A percentile compares a stretch with the other conserved stretches of the same genome.
phyloP scores from a whole-genome alignment of 2,888 invertebrate species.

The Drosophila lutescens region DNA sequence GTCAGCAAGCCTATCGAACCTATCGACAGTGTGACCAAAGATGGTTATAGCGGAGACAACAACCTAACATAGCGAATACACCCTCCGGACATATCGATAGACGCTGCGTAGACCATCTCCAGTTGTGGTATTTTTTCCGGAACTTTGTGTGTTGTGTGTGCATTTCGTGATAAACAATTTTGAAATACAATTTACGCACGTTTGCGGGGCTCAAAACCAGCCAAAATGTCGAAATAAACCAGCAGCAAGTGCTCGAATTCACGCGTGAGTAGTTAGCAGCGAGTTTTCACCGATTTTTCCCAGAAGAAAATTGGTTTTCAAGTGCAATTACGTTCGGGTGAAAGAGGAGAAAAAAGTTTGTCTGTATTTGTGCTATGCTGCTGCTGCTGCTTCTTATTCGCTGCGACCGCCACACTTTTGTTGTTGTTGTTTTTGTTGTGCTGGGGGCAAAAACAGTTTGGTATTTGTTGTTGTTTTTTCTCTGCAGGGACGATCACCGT shows the following conservation, averaged over 20 bases:
- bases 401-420: conserved; percentile 52
- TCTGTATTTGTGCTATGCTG: conserved; percentile 55
- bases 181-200: conserved; percentile 65
- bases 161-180: conserved; percentile 77
- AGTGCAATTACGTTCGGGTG: conserved; percentile 69
- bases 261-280: conserved; percentile 67
- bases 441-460: conserved; percentile 46
- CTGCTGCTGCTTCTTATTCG: conserved; percentile 56
- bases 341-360: conserved; percentile 57
- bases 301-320: conserved; percentile 38
- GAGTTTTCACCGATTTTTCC: conserved; percentile 53
- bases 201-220: conserved; percentile 56
- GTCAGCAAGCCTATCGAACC: too few species aligned
- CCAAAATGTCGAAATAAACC: conserved; percentile 55
- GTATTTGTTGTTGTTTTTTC: conserved; percentile 48
- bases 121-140: too few species aligned
- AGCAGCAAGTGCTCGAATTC: conserved; percentile 51
- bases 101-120: too few species aligned
- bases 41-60: too few species aligned
- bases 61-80: too few species aligned
- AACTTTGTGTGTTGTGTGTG: conserved; percentile 56
- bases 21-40: too few species aligned
- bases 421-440: conserved; percentile 34
- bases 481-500: conserved; percentile 62
- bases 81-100: too few species aligned